Conservation (phyloP, 2,797 vertebrate species). For the Menidia menidia region DNA sequence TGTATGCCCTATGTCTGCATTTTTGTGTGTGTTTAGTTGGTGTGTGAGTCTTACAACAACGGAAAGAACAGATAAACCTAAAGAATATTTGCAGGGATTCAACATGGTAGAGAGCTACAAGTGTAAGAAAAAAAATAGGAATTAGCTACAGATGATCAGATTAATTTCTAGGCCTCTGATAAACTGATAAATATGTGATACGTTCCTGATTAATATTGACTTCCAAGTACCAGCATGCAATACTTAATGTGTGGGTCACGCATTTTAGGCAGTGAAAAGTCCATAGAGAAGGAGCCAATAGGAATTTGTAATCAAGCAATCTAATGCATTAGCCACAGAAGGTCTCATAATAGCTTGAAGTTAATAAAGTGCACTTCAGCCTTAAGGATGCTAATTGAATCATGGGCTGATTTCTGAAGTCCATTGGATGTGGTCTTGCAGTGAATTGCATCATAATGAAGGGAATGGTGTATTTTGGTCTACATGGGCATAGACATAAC, state of each 20-base stretch:
- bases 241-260: neutral
- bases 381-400: constrained; percentile 11
- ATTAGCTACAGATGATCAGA: too few species aligned
- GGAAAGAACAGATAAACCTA: constrained; percentile 36
- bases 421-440: constrained; percentile 17
- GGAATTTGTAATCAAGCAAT: constrained; percentile 5
- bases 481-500: constrained; percentile 12
- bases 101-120: neutral
- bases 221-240: constrained; percentile 15
- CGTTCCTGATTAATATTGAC: constrained; percentile 20
- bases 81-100: constrained; percentile 28
- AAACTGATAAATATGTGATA: neutral
- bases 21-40: constrained; percentile 2
- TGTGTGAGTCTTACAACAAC: constrained; percentile 8
- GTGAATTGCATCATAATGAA: constrained; percentile 14
- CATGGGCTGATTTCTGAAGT: constrained; percentile 3
- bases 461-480: constrained; percentile 21
- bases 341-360: constrained; percentile 4
- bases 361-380: constrained; percentile 8
- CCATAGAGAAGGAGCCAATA: neutral
- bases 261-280: constrained; percentile 7
- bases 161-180: too few species aligned
- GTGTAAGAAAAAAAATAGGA: neutral
- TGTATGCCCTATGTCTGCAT: constrained; percentile 18
- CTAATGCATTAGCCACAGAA: constrained; percentile 3